phyloP scores from a whole-genome alignment of 2,797 vertebrate species.

The Synaphobranchus kaupii region DNA sequence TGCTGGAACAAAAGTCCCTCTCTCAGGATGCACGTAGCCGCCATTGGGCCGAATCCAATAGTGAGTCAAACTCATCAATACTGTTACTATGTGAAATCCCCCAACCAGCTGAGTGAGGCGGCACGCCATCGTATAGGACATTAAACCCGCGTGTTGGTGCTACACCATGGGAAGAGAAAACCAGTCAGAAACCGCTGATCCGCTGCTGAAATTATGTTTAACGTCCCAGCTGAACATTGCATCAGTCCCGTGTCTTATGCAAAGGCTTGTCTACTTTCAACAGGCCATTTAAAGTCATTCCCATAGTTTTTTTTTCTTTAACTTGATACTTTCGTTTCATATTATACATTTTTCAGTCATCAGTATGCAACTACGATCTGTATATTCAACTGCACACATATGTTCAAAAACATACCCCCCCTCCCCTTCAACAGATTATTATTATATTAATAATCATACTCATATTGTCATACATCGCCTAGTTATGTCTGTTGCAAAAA shows the following conservation, averaged over 20 bases:
- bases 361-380: not conserved
- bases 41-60: not conserved
- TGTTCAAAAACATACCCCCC: too few species aligned
- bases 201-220: not conserved
- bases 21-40: not conserved
- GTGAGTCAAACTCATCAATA: not conserved
- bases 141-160: not conserved
- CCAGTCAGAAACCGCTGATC: not conserved
- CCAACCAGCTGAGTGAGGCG: not conserved
- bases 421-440: not conserved
- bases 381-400: not conserved
- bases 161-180: not conserved
- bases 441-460: not conserved
- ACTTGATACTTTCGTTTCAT: too few species aligned
- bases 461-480: not conserved
- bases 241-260: not conserved
- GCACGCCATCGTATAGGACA: not conserved
- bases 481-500: not conserved
- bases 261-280: not conserved
- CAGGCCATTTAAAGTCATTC: not conserved
- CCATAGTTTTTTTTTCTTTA: not conserved
- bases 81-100: constrained; percentile 30
- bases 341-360: not conserved
- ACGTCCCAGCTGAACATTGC: not conserved
- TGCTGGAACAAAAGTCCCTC: not conserved